These are phyloP conservation scores for Staurois parvus DNA, from an alignment of 2,797 vertebrate genomes.

Conservation along the genomic window DNA sequence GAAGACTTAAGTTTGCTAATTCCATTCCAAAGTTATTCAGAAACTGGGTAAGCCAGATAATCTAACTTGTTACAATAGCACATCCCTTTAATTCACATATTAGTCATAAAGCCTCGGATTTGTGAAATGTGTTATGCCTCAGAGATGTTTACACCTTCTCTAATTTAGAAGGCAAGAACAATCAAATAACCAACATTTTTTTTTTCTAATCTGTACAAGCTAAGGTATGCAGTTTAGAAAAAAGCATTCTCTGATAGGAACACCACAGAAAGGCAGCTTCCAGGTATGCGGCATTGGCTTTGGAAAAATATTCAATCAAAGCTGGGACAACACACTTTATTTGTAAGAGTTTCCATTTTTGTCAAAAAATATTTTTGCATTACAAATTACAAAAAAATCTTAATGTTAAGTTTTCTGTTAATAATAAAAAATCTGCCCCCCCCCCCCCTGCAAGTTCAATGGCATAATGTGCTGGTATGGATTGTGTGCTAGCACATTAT, in stretches of 20 bases:
- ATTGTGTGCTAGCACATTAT: too few species aligned
- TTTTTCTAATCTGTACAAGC: not conserved
- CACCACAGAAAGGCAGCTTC: too few species aligned
- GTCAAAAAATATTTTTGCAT: too few species aligned
- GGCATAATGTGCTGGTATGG: too few species aligned
- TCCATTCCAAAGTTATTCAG: constrained; percentile 22
- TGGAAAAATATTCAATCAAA: too few species aligned
- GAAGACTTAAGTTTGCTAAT: constrained; percentile 27
- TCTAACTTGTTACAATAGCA: constrained; percentile 6
- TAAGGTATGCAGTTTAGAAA: not conserved
- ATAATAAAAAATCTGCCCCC: too few species aligned
- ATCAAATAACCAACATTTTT: not conserved
- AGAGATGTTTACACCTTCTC: constrained; percentile 3
- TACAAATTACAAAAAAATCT: too few species aligned
- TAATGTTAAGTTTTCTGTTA: too few species aligned
- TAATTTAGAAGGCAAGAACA: not conserved
- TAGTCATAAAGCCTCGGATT: not conserved
- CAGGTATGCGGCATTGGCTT: too few species aligned
- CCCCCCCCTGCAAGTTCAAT: too few species aligned
- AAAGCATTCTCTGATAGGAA: not conserved
- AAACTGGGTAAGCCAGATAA: constrained; percentile 5
- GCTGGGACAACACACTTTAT: too few species aligned
- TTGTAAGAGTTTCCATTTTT: too few species aligned
- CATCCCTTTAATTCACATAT: not conserved
- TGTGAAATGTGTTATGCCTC: not conserved